phyloP scores from a whole-genome alignment of 1,140 invertebrate species.

The Drosophila yakuba region DNA sequence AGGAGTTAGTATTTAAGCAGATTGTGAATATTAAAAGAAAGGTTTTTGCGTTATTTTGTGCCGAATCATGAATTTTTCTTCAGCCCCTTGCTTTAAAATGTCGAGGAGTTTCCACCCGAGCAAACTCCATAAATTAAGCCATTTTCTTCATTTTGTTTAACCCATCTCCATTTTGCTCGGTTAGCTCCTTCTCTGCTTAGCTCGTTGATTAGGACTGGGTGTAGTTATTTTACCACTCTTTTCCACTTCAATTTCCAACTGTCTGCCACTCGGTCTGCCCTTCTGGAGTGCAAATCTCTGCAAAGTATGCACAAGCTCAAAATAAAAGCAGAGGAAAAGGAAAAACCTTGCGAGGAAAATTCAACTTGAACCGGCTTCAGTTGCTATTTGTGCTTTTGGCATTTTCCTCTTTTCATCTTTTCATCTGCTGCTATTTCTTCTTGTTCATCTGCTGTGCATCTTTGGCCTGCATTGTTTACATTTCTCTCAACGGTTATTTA shows the following conservation, averaged over 20 bases:
- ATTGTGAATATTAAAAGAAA: background rate
- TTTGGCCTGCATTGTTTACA: conserved; percentile 71
- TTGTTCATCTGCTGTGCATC: conserved; percentile 43
- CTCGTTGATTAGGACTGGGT: conserved; percentile 24
- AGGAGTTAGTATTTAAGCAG: background rate
- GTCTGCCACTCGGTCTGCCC: conserved; percentile 24
- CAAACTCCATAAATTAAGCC: conserved; percentile 26
- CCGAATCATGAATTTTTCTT: background rate
- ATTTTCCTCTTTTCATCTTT: conserved; percentile 38
- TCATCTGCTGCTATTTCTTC: conserved; percentile 53
- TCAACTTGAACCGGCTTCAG: conserved; percentile 38
- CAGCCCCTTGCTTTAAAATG: background rate
- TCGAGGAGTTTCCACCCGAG: conserved; percentile 4
- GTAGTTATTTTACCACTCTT: conserved; percentile 15
- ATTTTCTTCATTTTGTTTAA: conserved; percentile 28
- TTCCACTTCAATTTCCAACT: conserved; percentile 28
- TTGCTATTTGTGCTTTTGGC: conserved; percentile 34
- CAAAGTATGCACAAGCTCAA: background rate
- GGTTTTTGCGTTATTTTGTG: background rate
- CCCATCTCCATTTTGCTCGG: conserved; percentile 13
- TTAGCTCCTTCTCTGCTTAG: conserved; percentile 3
- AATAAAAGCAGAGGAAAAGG: background rate
- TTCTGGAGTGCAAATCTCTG: conserved; percentile 23
- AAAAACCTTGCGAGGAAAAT: conserved; percentile 18
- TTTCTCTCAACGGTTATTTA: conserved; percentile 72